Conservation (phyloP, 2,797 vertebrate genomes). For the Halcyon badia region DNA sequence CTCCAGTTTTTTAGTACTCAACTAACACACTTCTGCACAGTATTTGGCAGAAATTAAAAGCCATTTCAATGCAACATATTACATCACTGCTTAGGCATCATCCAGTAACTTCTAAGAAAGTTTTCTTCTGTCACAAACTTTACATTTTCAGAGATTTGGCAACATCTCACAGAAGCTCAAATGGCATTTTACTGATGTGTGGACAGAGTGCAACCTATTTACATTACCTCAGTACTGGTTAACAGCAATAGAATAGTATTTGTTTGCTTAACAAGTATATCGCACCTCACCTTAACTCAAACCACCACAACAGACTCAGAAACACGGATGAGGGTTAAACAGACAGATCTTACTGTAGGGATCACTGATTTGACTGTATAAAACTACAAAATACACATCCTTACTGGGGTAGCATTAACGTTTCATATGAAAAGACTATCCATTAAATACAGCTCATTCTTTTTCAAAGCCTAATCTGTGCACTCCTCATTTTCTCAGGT, state of each 20-base stretch:
- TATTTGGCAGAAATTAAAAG: background rate
- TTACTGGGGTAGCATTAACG: background rate
- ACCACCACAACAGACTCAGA: background rate
- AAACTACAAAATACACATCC: background rate
- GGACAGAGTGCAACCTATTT: background rate
- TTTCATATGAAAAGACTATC: background rate
- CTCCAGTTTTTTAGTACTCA: background rate
- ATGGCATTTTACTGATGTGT: background rate
- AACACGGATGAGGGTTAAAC: background rate
- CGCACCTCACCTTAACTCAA: background rate
- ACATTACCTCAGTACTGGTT: background rate
- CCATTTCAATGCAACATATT: background rate
- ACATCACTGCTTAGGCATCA: background rate
- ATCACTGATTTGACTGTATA: background rate
- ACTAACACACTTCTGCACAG: background rate
- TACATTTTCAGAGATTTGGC: background rate
- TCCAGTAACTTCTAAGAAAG: background rate
- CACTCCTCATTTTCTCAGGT: background rate
- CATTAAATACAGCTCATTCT: background rate
- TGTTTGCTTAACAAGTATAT: background rate
- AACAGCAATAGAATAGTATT: background rate
- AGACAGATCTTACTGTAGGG: too few species aligned
- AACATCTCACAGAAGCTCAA: background rate
- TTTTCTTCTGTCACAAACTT: background rate
- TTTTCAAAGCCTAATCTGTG: background rate